Evolutionary conservation across 2,113 vertebrate genomes (phyloP), one percentile per base, ranked within the genome.

Genomic region (Arvicanthis niloticus): DNA sequence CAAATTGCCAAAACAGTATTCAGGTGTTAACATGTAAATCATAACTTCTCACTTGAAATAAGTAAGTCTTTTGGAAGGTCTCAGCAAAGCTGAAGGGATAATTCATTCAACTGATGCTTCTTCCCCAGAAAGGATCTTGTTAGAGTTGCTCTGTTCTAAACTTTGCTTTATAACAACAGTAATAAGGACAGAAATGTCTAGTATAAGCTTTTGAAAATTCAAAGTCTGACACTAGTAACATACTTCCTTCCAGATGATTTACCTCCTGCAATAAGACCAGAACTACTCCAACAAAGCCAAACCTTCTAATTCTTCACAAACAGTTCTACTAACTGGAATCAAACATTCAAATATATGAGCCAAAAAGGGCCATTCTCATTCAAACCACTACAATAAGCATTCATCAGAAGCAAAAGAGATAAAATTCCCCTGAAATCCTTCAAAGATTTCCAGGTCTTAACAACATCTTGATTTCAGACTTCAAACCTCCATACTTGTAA

Each of bases 381-480:
- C 48, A 51, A 51, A 51, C 29, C 15, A 17, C 15, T 16, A 31
- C 29, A 34, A 51, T 34, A 51, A 13, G 16, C 37, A 68, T 53
- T 31, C 68, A 31, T 40, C 37, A 56, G 51, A n/a, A 53, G 2
- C 72, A 42, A 11, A 62, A 48, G 56, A 62, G 40, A 40, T 0
- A 58, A 21, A 26, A 67, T 9, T 37, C 10, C 45, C 40, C 40
- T 8, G 4, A 29, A 26, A 62, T 26, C 11, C 62, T 60, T 29
- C 45, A 68, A 34, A 62, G n/a, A 68, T 1, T 51, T 13, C 12
- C 42, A 0, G 0, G 0, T 31, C 7, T 73, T 58, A 24, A 1
- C 56, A 60, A 16, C 24, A 51, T 48, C 24, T 89, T 86, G 12
- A 67, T 53, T 56, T 67, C 89, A 65, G 3, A 65, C 31, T 65